These are phyloP conservation scores for Graptemys geographica DNA, from an alignment of 2,797 vertebrate species.

Conservation along the genomic window DNA sequence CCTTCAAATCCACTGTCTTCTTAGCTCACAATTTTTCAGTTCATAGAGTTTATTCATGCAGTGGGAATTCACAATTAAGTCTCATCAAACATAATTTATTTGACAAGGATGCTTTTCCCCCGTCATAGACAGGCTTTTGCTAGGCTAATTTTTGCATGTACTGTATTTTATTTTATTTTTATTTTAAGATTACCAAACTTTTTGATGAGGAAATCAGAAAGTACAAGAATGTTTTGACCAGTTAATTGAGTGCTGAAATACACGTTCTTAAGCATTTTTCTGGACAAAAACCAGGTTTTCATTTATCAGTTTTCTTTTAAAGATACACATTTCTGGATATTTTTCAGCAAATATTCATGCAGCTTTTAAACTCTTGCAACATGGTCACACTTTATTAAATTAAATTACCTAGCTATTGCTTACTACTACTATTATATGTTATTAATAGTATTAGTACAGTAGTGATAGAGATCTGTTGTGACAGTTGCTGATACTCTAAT, in stretches of 20 bases:
- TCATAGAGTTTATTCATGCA: neutral
- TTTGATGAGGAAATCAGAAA: neutral
- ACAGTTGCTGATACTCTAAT: too few relatives aligned
- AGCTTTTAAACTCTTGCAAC: neutral
- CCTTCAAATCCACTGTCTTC: fast-evolving
- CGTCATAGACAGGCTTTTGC: neutral
- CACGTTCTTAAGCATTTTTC: neutral
- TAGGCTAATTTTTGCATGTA: neutral
- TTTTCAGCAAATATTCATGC: neutral
- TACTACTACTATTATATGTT: neutral
- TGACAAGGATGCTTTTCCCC: neutral
- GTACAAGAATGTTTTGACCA: neutral
- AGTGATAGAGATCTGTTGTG: too few relatives aligned
- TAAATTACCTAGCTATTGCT: neutral
- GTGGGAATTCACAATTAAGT: neutral
- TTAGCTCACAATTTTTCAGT: fast-evolving
- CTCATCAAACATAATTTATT: neutral
- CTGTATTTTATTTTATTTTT: neutral
- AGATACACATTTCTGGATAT: neutral
- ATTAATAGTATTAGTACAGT: too few relatives aligned
- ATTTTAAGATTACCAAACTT: neutral
- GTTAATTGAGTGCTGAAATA: neutral
- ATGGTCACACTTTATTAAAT: neutral
- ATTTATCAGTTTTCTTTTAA: neutral
- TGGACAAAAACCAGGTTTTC: neutral